phyloP scores from a whole-genome alignment of 2,888 invertebrate species.

The Tuberolachnus salignus region DNA sequence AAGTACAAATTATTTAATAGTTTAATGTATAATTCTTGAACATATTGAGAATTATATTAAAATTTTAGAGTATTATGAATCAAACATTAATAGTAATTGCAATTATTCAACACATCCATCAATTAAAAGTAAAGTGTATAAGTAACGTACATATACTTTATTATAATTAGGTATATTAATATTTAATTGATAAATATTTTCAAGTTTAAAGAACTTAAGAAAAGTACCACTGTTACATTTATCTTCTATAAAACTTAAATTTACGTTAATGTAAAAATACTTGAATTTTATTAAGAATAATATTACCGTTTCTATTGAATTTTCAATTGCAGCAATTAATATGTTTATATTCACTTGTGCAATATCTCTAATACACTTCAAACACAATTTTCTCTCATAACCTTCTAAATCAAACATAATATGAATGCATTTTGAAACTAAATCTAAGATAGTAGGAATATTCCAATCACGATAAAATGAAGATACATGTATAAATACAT shows the following conservation, averaged over 20 bases:
- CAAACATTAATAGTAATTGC: neutral
- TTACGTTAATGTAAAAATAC: neutral
- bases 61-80: neutral
- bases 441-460: slow-evolving; percentile 34
- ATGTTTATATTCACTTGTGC: slow-evolving; percentile 9
- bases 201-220: no score
- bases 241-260: neutral
- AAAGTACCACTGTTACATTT: neutral
- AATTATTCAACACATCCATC: no score
- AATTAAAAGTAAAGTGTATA: no score
- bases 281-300: neutral
- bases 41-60: neutral
- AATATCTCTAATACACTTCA: slow-evolving; percentile 17
- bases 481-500: neutral
- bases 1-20: neutral
- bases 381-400: neutral
- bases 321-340: slow-evolving; percentile 33
- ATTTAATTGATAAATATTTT: no score
- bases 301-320: slow-evolving; percentile 17
- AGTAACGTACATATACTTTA: no score
- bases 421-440: slow-evolving; percentile 28
- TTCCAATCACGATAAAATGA: slow-evolving; percentile 24
- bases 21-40: neutral
- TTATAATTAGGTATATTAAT: no score
- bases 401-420: slow-evolving; percentile 8